A percentile compares a stretch with the other conserved stretches of the same genome.
Conservation (phyloP, 1,140 invertebrate genomes). For the Plutomurus gul region DNA sequence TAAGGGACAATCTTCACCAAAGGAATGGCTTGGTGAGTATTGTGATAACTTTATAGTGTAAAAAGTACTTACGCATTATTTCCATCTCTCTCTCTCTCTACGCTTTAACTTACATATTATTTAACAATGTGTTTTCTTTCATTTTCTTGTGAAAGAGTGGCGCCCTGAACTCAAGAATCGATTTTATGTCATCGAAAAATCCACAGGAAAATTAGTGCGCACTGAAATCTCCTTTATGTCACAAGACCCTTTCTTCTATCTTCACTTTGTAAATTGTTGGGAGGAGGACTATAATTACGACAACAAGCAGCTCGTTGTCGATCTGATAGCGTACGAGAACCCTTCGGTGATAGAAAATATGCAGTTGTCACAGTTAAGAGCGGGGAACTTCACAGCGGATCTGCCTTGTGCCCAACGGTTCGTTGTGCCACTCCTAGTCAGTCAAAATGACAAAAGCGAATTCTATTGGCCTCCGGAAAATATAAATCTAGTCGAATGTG, state of each 20-base stretch:
- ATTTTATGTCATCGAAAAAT: conserved; percentile 42
- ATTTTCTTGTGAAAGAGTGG: conserved; percentile 62
- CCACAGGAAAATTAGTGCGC: conserved; percentile 34
- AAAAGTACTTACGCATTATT: too few relatives aligned
- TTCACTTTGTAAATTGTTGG: conserved; percentile 46
- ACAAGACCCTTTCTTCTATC: conserved; percentile 44
- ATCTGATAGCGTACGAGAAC: conserved; percentile 32
- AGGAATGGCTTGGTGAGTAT: conserved; percentile 62
- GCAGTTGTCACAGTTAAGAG: neutral
- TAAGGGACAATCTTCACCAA: conserved; percentile 57
- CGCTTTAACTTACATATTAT: too few relatives aligned
- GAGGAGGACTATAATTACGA: conserved; percentile 62
- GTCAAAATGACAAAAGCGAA: conserved; percentile 30
- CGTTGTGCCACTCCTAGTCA: conserved; percentile 55
- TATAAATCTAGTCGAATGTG: conserved; percentile 38
- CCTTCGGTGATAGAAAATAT: conserved; percentile 35
- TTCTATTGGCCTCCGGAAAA: conserved; percentile 34
- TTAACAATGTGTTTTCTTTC: too few relatives aligned
- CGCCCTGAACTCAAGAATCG: conserved; percentile 44
- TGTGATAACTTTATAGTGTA: too few relatives aligned
- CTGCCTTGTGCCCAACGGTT: conserved; percentile 54
- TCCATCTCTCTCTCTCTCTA: too few relatives aligned
- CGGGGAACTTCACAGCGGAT: conserved; percentile 48
- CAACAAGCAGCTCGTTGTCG: conserved; percentile 56
- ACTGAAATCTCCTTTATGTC: conserved; percentile 55